Percentiles rank a stretch among this genome's conserved stretches.
Evolutionary conservation across 2,888 invertebrate species (phyloP).

Genomic region (Ischnura elegans): DNA sequence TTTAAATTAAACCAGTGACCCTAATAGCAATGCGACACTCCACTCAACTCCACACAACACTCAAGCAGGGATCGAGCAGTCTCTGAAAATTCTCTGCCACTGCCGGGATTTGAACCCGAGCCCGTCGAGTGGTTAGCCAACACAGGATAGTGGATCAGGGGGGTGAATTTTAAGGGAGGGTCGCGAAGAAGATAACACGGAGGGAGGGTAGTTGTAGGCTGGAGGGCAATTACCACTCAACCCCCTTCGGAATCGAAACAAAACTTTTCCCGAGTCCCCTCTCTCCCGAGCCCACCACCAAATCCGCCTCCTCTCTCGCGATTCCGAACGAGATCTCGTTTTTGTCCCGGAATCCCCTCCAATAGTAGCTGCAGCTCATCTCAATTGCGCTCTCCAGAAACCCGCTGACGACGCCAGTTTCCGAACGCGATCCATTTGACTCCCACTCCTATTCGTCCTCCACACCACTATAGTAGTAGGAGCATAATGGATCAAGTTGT

Average conservation of each 20-base stretch:
- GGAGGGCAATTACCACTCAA: not conserved
- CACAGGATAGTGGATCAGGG: too few relatives aligned
- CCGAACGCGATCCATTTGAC: not conserved
- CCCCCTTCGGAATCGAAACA: too few relatives aligned
- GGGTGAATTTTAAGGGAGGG: not conserved
- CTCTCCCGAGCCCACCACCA: not conserved
- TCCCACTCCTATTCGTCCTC: not conserved
- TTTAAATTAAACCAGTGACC: too few relatives aligned
- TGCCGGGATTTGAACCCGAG: too few relatives aligned
- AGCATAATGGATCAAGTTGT: constrained; percentile 16
- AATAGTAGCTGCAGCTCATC: too few relatives aligned
- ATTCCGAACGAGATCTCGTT: not conserved
- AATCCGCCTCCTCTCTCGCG: not conserved
- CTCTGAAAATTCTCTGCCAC: too few relatives aligned
- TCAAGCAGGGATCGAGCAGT: too few relatives aligned
- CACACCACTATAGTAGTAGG: too few relatives aligned
- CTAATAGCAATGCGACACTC: too few relatives aligned
- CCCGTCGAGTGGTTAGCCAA: too few relatives aligned
- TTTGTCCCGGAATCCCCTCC: not conserved
- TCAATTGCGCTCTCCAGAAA: not conserved
- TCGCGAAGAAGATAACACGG: not conserved
- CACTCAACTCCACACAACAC: too few relatives aligned
- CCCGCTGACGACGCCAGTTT: not conserved
- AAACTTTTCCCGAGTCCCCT: too few relatives aligned
- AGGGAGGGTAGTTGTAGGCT: not conserved